Percentiles rank a stretch among this genome's conserved stretches.
These are phyloP conservation scores for Scolopax mira DNA, from an alignment of 2,113 vertebrate genomes.

Conservation along the genomic window DNA sequence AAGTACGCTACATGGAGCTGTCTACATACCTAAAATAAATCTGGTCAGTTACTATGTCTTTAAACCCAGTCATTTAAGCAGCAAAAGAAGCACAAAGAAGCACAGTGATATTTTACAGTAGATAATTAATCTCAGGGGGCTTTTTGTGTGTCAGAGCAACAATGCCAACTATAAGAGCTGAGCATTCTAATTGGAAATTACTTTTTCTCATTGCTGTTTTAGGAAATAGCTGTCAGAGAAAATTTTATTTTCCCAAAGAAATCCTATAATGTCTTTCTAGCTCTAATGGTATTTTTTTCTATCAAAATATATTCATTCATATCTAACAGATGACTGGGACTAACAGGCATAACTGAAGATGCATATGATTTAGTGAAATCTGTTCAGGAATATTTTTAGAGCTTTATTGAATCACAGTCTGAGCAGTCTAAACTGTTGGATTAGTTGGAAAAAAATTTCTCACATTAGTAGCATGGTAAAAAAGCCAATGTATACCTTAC, in stretches of 20 bases:
- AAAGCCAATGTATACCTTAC: accelerated
- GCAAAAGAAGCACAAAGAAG: neutral
- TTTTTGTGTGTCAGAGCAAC: neutral
- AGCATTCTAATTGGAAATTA: neutral
- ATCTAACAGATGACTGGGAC: neutral
- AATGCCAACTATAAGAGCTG: neutral
- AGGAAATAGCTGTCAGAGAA: neutral
- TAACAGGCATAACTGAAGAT: neutral
- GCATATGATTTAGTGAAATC: neutral
- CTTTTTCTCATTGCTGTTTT: neutral
- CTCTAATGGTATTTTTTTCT: neutral
- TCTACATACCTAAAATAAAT: neutral
- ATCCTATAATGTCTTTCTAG: neutral
- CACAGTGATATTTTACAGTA: neutral
- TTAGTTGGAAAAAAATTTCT: neutral
- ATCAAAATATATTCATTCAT: neutral
- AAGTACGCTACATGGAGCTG: neutral
- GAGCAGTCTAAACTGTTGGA: neutral
- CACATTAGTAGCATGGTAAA: neutral
- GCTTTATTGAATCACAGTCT: neutral
- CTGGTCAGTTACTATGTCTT: neutral
- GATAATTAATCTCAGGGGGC: neutral
- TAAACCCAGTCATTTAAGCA: neutral
- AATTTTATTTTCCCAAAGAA: neutral
- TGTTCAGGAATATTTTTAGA: neutral